Conservation (phyloP, 2,797 vertebrate species). For the Kryptolebias ocellatus region DNA sequence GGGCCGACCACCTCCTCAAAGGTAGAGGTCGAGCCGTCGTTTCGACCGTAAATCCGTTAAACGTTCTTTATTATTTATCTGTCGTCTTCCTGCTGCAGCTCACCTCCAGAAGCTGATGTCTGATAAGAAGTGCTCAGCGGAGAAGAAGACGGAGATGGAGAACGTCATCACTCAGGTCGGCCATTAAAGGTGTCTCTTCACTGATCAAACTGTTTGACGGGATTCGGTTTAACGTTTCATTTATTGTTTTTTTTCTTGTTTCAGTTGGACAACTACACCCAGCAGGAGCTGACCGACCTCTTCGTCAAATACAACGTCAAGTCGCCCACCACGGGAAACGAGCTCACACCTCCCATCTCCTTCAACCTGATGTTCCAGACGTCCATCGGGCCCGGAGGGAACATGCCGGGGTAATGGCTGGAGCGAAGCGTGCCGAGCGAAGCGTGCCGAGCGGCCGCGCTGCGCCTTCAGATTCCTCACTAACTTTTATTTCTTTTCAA, state of each 20-base stretch:
- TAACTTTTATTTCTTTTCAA: neutral
- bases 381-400: constrained; percentile 96
- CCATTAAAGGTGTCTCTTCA: neutral
- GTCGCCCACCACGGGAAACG: constrained; percentile 94
- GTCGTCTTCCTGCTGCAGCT: constrained; percentile 74
- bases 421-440: too few relatives aligned
- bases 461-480: neutral
- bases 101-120: constrained; percentile 97
- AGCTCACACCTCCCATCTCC: constrained; percentile 90
- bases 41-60: too few relatives aligned
- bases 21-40: constrained; percentile 72
- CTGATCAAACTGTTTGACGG: neutral
- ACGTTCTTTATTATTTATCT: too few relatives aligned
- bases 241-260: neutral
- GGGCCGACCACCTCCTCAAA: constrained; percentile 97
- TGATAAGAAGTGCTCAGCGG: constrained; percentile 94
- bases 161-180: constrained; percentile 91
- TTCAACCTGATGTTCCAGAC: constrained; percentile 99
- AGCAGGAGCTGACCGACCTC: constrained; percentile 91
- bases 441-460: too few relatives aligned
- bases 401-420: constrained; percentile 91
- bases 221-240: neutral
- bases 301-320: constrained; percentile 97
- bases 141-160: constrained; percentile 96
- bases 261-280: constrained; percentile 95